A percentile compares a stretch with the other conserved stretches of the same genome.
phyloP scores from a whole-genome alignment of 2,797 vertebrate species.

The Enteromius viviparus region DNA sequence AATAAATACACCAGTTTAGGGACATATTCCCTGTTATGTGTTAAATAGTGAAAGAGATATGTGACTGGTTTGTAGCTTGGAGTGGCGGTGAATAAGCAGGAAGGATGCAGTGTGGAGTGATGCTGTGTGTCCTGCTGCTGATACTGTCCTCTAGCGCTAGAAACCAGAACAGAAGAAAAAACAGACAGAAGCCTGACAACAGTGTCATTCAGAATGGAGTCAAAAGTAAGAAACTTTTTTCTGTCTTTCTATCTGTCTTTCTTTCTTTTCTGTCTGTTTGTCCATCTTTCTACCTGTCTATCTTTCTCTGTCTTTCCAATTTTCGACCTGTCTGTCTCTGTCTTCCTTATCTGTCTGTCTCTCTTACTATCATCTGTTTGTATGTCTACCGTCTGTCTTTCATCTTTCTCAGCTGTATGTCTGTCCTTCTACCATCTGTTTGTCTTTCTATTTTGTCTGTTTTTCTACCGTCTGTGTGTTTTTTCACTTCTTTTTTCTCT shows the following conservation, averaged over 20 bases:
- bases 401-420: background rate
- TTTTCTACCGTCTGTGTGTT: background rate
- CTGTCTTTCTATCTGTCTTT: background rate
- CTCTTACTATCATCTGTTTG: too few species aligned
- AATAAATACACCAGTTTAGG: background rate
- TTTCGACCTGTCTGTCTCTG: background rate
- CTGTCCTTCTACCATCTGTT: background rate
- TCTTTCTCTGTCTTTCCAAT: too few species aligned
- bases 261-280: background rate
- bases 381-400: background rate
- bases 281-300: background rate
- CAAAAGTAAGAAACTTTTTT: slow-evolving; percentile 73
- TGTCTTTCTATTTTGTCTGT: background rate
- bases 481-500: background rate
- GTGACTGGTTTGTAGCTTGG: slow-evolving; percentile 28
- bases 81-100: slow-evolving; percentile 46
- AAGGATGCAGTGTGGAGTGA: slow-evolving; percentile 69
- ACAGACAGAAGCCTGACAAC: slow-evolving; percentile 74
- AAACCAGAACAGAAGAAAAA: slow-evolving; percentile 78
- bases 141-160: slow-evolving; percentile 57
- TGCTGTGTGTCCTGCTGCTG: slow-evolving; percentile 71
- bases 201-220: slow-evolving; percentile 65
- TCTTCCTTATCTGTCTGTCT: too few species aligned
- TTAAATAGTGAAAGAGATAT: background rate
- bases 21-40: background rate